phyloP scores from a whole-genome alignment of 2,888 invertebrate genomes.

The Aphodius sticticus region DNA sequence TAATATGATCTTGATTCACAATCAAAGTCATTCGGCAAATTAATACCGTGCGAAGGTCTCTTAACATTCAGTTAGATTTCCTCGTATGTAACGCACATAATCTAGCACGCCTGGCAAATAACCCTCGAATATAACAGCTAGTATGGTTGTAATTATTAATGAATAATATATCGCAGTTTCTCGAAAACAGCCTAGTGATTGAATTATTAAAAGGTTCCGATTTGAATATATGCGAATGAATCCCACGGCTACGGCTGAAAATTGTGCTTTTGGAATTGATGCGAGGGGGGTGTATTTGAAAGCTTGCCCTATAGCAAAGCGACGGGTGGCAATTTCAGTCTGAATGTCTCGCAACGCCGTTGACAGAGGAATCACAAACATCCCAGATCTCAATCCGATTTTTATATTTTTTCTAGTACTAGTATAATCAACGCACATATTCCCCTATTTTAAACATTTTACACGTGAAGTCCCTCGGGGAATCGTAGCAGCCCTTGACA shows the following conservation, averaged over 20 bases:
- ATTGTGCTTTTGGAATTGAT: not conserved
- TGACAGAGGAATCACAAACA: conserved; percentile 26
- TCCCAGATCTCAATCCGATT: conserved; percentile 21
- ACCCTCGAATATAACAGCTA: not conserved
- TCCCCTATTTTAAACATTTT: not conserved
- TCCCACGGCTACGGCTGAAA: not conserved
- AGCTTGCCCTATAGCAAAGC: not conserved
- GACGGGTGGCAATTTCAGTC: not conserved
- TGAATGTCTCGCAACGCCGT: conserved; percentile 15
- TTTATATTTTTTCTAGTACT: not conserved
- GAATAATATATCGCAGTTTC: not conserved
- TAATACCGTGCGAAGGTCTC: not conserved
- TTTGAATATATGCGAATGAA: not conserved
- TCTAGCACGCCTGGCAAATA: not conserved
- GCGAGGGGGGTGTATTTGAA: not conserved
- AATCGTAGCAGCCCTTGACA: not conserved
- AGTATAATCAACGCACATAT: not conserved
- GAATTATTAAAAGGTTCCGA: not conserved
- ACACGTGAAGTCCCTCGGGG: conserved; percentile 4
- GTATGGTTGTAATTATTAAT: not conserved
- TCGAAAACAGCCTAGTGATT: not conserved
- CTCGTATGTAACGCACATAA: not conserved
- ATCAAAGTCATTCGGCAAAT: not conserved
- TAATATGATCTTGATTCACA: not conserved
- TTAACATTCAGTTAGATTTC: not conserved